A percentile compares a stretch with the other conserved stretches of the same genome.
These are phyloP conservation scores for Aporophyla lueneburgensis DNA, from an alignment of 2,888 invertebrate species.

Conservation along the genomic window DNA sequence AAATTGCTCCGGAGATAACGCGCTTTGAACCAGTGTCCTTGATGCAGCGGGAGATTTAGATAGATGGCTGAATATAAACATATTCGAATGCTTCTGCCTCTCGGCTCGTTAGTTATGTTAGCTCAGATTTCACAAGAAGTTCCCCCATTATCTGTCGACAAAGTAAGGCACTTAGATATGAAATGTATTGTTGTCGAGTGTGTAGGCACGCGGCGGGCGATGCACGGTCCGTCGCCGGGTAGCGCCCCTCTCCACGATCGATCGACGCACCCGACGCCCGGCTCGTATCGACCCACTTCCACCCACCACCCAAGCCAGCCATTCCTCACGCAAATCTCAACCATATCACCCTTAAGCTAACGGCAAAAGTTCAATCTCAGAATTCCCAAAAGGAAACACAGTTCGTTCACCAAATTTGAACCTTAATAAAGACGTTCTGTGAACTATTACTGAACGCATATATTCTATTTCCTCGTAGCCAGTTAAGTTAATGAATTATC, in stretches of 20 bases:
- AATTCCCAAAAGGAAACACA: slow-evolving; percentile 59
- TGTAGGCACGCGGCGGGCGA: slow-evolving; percentile 80
- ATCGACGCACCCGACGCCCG: slow-evolving; percentile 83
- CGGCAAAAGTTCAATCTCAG: slow-evolving; percentile 68
- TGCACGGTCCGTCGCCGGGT: slow-evolving; percentile 73
- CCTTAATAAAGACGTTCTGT: slow-evolving; percentile 82
- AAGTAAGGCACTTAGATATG: slow-evolving; percentile 72
- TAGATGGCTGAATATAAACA: slow-evolving; percentile 5
- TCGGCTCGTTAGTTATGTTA: slow-evolving; percentile 22
- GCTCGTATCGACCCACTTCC: slow-evolving; percentile 86
- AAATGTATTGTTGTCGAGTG: slow-evolving; percentile 78
- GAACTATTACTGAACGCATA: slow-evolving; percentile 80
- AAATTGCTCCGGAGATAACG: slow-evolving; percentile 19
- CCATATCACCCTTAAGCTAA: slow-evolving; percentile 78
- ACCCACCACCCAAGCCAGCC: slow-evolving; percentile 74
- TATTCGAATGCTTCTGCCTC: slow-evolving; percentile 24
- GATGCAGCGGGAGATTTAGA: slow-evolving; percentile 9
- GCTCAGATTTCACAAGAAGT: slow-evolving; percentile 52
- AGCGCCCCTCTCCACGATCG: slow-evolving; percentile 85
- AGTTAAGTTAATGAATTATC: slow-evolving; percentile 82
- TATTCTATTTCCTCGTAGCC: slow-evolving; percentile 70
- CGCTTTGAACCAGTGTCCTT: slow-evolving; percentile 24
- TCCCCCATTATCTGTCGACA: slow-evolving; percentile 67
- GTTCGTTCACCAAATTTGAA: slow-evolving; percentile 78
- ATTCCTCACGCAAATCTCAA: slow-evolving; percentile 78